Conservation (phyloP, 2,888 invertebrate species). For the Tortricodes alternella region DNA sequence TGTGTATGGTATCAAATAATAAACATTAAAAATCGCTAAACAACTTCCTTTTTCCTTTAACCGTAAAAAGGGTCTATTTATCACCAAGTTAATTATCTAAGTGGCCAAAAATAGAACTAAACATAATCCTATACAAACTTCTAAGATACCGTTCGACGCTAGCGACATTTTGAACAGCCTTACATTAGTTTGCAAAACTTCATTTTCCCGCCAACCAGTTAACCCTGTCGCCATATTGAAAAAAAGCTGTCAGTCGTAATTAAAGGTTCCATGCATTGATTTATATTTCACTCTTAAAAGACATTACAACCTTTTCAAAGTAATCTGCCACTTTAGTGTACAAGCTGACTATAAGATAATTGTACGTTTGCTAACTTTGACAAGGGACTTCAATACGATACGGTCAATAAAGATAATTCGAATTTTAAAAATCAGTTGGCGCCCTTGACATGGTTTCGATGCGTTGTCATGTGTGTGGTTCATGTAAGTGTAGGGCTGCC, state of each 20-base stretch:
- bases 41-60: conserved; percentile 33
- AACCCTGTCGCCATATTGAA: conserved; percentile 40
- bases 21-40: conserved; percentile 10
- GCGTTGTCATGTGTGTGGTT: conserved; percentile 53
- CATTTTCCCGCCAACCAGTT: conserved; percentile 40
- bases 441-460: conserved; percentile 70
- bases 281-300: conserved; percentile 37
- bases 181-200: not conserved
- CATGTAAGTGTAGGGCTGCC: conserved; percentile 36
- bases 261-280: conserved; percentile 38
- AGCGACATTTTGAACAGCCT: not conserved
- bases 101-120: not conserved
- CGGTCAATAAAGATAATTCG: conserved; percentile 49
- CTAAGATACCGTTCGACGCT: not conserved
- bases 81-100: not conserved
- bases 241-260: conserved; percentile 39
- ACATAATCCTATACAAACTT: not conserved
- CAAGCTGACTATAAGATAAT: conserved; percentile 23
- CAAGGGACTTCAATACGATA: conserved; percentile 18
- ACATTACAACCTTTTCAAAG: conserved; percentile 36
- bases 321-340: conserved; percentile 14
- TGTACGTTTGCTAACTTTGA: conserved; percentile 10
- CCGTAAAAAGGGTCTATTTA: conserved; percentile 21
- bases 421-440: conserved; percentile 71
- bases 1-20: conserved; percentile 14